Percentiles rank a stretch among this genome's conserved stretches.
phyloP scores from a whole-genome alignment of 2,797 vertebrate species.

The Macropus fuliginosus region DNA sequence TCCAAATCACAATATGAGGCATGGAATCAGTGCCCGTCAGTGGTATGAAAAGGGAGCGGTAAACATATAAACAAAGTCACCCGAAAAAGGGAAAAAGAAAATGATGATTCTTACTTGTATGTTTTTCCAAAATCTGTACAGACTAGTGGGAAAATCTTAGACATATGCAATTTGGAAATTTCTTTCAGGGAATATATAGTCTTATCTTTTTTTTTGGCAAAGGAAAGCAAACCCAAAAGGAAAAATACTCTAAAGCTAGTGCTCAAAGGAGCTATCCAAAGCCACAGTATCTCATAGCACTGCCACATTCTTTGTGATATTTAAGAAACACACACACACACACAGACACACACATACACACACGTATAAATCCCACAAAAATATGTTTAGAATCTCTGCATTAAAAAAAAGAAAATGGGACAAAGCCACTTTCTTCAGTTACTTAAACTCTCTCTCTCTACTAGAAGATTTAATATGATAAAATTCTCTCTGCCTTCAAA shows the following conservation, averaged over 20 bases:
- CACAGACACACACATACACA: neutral
- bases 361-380: neutral
- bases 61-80: slow-evolving; percentile 41
- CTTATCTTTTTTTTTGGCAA: neutral
- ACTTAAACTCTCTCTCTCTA: slow-evolving; percentile 25
- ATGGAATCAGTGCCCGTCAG: slow-evolving; percentile 23
- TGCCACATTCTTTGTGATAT: neutral
- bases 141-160: neutral
- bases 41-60: slow-evolving; percentile 36
- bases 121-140: slow-evolving; percentile 32
- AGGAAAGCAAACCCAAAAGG: neutral
- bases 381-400: slow-evolving; percentile 8
- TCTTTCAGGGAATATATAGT: neutral
- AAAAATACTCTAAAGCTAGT: accelerated
- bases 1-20: neutral
- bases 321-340: neutral
- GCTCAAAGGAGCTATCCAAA: neutral
- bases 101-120: neutral
- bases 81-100: neutral
- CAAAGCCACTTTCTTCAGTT: slow-evolving; percentile 15
- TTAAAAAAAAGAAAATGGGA: slow-evolving; percentile 1
- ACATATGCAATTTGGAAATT: neutral
- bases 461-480: slow-evolving; percentile 21
- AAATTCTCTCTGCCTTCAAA: slow-evolving; percentile 52
- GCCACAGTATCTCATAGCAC: neutral